phyloP scores from a whole-genome alignment of 2,113 vertebrate species.

The Numida meleagris region DNA sequence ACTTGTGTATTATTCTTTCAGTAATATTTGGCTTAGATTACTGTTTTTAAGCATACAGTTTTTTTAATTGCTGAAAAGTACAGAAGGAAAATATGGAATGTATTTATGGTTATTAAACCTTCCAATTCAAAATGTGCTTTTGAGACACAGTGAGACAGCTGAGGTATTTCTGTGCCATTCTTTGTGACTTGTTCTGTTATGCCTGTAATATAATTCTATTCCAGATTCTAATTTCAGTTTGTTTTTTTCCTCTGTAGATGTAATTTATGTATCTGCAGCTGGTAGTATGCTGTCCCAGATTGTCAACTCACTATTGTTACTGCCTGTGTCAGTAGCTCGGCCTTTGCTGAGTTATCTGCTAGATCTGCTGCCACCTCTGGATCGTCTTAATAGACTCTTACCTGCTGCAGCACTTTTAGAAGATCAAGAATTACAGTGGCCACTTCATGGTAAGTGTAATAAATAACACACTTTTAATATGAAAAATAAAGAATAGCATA shows the following conservation, averaged over 20 bases:
- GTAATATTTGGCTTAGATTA: background rate
- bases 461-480: background rate
- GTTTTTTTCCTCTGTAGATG: conserved; percentile 77
- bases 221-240: background rate
- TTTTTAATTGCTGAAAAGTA: background rate
- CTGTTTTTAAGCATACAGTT: background rate
- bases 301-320: conserved; percentile 89
- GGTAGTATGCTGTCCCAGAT: conserved; percentile 98
- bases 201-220: background rate
- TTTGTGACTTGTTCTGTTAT: background rate
- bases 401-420: conserved; percentile 93
- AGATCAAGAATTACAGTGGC: conserved; percentile 98
- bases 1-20: background rate
- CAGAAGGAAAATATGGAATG: background rate
- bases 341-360: conserved; percentile 90
- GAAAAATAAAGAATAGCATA: background rate
- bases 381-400: conserved; percentile 91
- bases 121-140: background rate
- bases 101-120: background rate
- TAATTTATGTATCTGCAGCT: conserved; percentile 95
- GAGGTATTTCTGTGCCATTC: background rate
- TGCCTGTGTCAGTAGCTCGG: conserved; percentile 92
- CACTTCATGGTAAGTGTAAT: conserved; percentile 87
- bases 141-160: background rate
- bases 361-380: conserved; percentile 92